Evolutionary conservation across 92 coral and sea anemone species (phyloP).

Genomic region (Porites cylindrica): DNA sequence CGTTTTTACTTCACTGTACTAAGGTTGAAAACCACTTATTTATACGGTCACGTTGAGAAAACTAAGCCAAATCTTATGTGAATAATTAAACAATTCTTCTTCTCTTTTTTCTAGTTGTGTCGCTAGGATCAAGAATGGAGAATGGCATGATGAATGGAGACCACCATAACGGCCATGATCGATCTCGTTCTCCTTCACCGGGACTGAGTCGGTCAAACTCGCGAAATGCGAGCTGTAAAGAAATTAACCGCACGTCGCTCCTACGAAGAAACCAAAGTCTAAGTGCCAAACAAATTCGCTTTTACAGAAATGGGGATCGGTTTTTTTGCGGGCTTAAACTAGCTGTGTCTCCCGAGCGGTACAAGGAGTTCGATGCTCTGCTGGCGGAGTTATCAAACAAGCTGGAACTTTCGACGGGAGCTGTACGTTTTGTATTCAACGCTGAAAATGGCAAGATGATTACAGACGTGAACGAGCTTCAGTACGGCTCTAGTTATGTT

Average conservation of each 20-base stretch:
- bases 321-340: conserved; percentile 92
- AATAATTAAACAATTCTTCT: conserved; percentile 68
- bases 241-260: conserved; percentile 86
- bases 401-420: conserved; percentile 91
- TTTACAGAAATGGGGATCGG: conserved; percentile 96
- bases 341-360: conserved; percentile 96
- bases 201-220: conserved; percentile 90
- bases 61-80: conserved; percentile 57
- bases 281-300: conserved; percentile 97
- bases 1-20: conserved; percentile 43
- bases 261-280: conserved; percentile 96
- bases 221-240: conserved; percentile 86
- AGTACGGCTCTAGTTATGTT: conserved; percentile 89
- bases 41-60: conserved; percentile 52
- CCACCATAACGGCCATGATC: conserved; percentile 45
- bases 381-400: conserved; percentile 91
- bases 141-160: conserved; percentile 98
- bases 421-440: conserved; percentile 88
- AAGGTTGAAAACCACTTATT: conserved; percentile 57
- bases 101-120: conserved; percentile 65
- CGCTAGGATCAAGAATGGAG: conserved; percentile 77
- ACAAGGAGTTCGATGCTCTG: conserved; percentile 93
- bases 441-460: conserved; percentile 85
- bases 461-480: conserved; percentile 87
- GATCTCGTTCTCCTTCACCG: conserved; percentile 48